A percentile compares a stretch with the other conserved stretches of the same genome.
phyloP scores from a whole-genome alignment of 2,113 vertebrate genomes.

The Saimiri boliviensis region DNA sequence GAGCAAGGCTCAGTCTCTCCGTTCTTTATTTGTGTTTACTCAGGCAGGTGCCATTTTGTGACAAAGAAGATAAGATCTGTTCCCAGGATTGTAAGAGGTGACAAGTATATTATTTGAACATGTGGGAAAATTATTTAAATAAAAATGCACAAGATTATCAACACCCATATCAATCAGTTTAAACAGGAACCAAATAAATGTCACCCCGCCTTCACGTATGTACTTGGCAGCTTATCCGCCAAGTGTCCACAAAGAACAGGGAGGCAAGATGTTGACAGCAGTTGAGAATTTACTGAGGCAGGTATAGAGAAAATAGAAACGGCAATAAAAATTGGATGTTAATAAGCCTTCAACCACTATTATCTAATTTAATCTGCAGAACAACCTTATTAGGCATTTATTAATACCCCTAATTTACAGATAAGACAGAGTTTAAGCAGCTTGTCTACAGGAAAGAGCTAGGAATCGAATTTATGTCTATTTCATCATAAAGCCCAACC shows the following conservation, averaged over 20 bases:
- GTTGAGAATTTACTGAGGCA: background rate
- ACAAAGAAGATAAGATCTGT: slow-evolving; percentile 75
- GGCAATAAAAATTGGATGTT: too few species aligned
- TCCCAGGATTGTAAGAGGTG: slow-evolving; percentile 73
- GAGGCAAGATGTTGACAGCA: background rate
- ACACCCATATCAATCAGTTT: slow-evolving; percentile 62
- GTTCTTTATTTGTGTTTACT: slow-evolving; percentile 69
- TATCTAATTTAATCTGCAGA: background rate
- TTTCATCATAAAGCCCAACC: background rate
- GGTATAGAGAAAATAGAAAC: background rate
- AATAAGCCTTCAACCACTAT: background rate
- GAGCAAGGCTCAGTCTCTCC: background rate
- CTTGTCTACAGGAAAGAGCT: background rate
- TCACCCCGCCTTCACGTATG: background rate
- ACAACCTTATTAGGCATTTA: background rate
- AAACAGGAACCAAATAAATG: slow-evolving; percentile 73
- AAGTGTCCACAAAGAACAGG: background rate
- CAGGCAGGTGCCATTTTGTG: slow-evolving; percentile 79
- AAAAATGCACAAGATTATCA: slow-evolving; percentile 66
- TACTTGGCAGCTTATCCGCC: background rate
- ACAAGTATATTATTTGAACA: slow-evolving; percentile 78
- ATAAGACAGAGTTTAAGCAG: background rate
- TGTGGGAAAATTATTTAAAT: slow-evolving; percentile 76
- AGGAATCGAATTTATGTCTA: background rate
- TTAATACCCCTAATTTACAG: background rate